Base-by-base conservation (phyloP, 2,797 vertebrate species). In the Leptoclinus maculatus region DNA sequence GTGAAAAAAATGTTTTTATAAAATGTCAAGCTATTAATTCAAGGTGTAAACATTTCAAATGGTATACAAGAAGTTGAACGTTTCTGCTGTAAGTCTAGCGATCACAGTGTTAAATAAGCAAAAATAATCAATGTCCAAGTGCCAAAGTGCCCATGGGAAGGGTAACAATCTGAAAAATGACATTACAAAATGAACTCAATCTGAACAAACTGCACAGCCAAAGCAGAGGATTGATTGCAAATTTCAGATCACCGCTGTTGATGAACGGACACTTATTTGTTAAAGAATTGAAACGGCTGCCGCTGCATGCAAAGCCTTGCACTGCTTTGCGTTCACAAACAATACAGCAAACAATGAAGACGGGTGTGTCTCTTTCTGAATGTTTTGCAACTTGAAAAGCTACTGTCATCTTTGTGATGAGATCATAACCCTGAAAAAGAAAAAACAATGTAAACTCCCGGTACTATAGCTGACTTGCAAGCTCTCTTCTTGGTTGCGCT, bases 371-470 rank as follows among this genome's bases (percentile, higher is more conserved):
- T 54, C n/a, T 38, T 39, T 68, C 27, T 34, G 6, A 64, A 56
- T 54, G 38, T 47, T 74, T 54, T 73, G 25, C 29, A 45, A 7
- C 49, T 47, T 69, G 13, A 32, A 60, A 47, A 76, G 51, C 23
- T 27, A 43, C 43, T 70, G 39, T 58, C 60, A 57, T 57, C 9
- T 58, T 12, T 80, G 68, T 68, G 63, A 71, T 76, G 41, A 78
- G 69, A 53, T 77, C 66, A 56, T 54, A 60, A 85, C 76, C 69
- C 34, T 19, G 54, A 57, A 36, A 32, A 36, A 71, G 41, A 49
- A 75, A 75, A 85, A 83, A 81, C 17, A 60, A 43, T 38, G 36
- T 74, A 32, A 38, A 65, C 32, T 47, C 32, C 12, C 49, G 70
- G 29, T 49, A 32, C n/a, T 66, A 56, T 63, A 51, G 72, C 74